Base-by-base conservation (phyloP, 2,797 vertebrate species). In the Pseudotriccus pelzelni region DNA sequence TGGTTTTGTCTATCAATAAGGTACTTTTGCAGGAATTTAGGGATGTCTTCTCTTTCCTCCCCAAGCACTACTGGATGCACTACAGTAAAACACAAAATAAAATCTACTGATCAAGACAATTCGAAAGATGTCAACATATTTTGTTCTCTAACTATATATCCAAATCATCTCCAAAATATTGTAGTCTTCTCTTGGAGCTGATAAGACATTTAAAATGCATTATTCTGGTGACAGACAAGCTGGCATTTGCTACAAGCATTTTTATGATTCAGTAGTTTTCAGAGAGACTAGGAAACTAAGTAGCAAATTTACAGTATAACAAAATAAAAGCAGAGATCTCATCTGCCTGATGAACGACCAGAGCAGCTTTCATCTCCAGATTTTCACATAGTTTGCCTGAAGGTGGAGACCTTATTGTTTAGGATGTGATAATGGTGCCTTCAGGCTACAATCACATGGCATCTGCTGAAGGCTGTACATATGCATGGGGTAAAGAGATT, bases 261-360 rank as follows among this genome's bases (percentile, higher is more conserved):
- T 95, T 92, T 94, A 93, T 90, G 96, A 96, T 94, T 94, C 94
- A 87, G 74, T 96, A 79, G 83, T 95, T 96, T 94, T 87, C 89
- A 84, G 72, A 90, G 66, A 79, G 80, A 73, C 89, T 62, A 67
- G 85, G 67, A 91, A 96, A 82, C 96, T 90, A 94, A 94, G 91
- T 22, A 87, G 85, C 90, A 95, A 88, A 94, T 97, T 96, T 96
- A 95, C 60, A 89, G 68, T 88, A 68, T 89, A 94, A 93, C 94
- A 90, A 95, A 97, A 96, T 90, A 94, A 96, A 96, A 93, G 86
- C 94, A 87, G 88, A 91, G 72, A 77, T 91, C 83, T 96, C 96
- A 94, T 94, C 89, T 94, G 96, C 83, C 87, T 94, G 94, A 96
- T 96, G 95, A 94, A 96, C 43, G 60, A 87, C 83, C 94, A 76